Conservation (phyloP, 2,888 invertebrate species). For the Encarsia formosa region DNA sequence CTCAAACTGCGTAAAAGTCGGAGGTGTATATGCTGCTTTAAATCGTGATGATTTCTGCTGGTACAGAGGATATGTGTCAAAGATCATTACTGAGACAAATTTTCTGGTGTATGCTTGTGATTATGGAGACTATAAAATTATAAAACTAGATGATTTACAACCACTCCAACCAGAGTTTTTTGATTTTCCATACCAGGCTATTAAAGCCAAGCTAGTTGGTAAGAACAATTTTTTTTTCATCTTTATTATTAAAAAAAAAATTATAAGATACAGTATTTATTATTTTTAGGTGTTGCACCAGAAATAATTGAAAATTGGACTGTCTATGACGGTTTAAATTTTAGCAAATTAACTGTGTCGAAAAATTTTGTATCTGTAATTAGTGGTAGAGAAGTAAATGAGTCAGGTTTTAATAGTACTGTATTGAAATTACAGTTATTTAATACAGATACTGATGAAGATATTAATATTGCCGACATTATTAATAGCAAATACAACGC, state of each 20-base stretch:
- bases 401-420: constrained; percentile 56
- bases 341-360: constrained; percentile 67
- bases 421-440: constrained; percentile 65
- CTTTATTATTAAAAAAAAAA: background rate
- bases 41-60: constrained; percentile 4
- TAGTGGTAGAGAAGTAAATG: constrained; percentile 57
- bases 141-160: constrained; percentile 56
- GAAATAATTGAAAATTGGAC: constrained; percentile 60
- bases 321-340: constrained; percentile 68
- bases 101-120: constrained; percentile 63
- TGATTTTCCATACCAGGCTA: constrained; percentile 62
- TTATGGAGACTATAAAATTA: constrained; percentile 59
- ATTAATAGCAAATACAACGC: constrained; percentile 1
- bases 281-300: constrained; percentile 53
- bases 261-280: background rate
- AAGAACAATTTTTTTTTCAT: constrained; percentile 27
- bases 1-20: constrained; percentile 50
- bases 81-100: constrained; percentile 55
- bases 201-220: constrained; percentile 64
- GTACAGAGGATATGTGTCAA: constrained; percentile 54
- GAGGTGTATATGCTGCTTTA: constrained; percentile 65
- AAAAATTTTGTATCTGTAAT: constrained; percentile 68
- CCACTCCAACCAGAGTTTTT: constrained; percentile 57
- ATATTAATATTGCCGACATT: constrained; percentile 7
- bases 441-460: constrained; percentile 63